Conservation (phyloP, 2,888 invertebrate species). For the Octonoba sinensis region DNA sequence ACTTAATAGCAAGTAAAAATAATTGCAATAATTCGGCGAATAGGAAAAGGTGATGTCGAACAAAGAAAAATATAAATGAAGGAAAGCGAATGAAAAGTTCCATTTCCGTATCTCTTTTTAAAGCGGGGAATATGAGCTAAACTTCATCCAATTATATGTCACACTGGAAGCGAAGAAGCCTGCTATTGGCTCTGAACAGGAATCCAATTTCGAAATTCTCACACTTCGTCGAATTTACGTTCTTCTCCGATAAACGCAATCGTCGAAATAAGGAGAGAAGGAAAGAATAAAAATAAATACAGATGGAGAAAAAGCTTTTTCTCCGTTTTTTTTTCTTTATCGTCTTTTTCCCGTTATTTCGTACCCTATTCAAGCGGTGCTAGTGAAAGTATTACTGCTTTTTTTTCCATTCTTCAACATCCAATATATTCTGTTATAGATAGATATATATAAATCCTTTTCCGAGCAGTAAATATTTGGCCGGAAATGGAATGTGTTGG, state of each 20-base stretch:
- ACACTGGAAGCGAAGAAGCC: conserved; percentile 54
- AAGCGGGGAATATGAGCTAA: conserved; percentile 38
- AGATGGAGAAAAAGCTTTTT: conserved; percentile 48
- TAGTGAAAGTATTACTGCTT: conserved; percentile 45
- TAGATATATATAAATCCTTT: conserved; percentile 43
- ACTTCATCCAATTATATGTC: conserved; percentile 57
- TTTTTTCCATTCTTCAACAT: conserved; percentile 41
- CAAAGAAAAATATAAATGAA: not conserved
- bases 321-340: conserved; percentile 31
- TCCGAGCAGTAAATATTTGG: conserved; percentile 48
- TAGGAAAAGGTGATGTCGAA: too few relatives aligned
- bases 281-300: conserved; percentile 18
- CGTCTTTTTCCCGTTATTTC: not conserved
- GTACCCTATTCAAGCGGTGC: conserved; percentile 36
- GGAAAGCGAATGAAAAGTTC: not conserved
- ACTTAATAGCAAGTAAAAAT: too few relatives aligned
- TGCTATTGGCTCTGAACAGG: conserved; percentile 52
- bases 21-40: too few relatives aligned
- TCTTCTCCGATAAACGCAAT: conserved; percentile 47
- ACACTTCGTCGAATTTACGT: conserved; percentile 56
- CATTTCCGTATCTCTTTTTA: conserved; percentile 46
- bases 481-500: conserved; percentile 33
- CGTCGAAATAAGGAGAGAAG: conserved; percentile 31
- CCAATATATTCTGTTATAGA: conserved; percentile 40
- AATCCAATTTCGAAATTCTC: conserved; percentile 61